Conservation (phyloP, 1,140 invertebrate species). For the Penaeus chinensis region DNA sequence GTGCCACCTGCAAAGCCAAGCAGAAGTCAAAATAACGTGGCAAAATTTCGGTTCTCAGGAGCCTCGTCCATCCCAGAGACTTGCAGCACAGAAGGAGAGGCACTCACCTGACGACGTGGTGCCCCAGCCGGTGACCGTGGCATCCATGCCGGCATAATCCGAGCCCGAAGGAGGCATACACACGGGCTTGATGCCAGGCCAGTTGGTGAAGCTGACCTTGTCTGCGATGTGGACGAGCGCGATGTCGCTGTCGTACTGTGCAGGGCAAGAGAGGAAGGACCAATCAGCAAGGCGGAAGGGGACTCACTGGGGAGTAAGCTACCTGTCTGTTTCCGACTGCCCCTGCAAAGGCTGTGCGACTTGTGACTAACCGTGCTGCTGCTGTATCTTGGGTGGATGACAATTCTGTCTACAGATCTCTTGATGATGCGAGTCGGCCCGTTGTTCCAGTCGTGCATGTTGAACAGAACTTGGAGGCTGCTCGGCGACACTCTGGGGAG, state of each 20-base stretch:
- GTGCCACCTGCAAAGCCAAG: neutral
- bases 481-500: neutral
- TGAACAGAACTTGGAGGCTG: neutral
- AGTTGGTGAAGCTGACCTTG: neutral
- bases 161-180: neutral
- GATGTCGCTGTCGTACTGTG: slow-evolving; percentile 15
- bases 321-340: neutral
- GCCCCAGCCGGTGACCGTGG: slow-evolving; percentile 81
- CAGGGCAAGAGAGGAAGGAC: neutral
- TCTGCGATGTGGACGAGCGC: neutral
- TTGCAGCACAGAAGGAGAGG: too few relatives aligned
- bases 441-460: slow-evolving; percentile 1
- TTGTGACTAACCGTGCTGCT: too few relatives aligned
- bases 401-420: neutral
- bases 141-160: slow-evolving; percentile 64
- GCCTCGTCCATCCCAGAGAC: too few relatives aligned
- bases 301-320: too few relatives aligned
- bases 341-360: too few relatives aligned
- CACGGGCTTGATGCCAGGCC: neutral
- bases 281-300: neutral
- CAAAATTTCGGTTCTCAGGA: too few relatives aligned
- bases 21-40: neutral
- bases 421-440: neutral
- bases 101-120: slow-evolving; percentile 65
- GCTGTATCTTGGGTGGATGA: neutral